Percentiles rank a stretch among this genome's conserved stretches.
Evolutionary conservation across 1,140 invertebrate species (phyloP).

Genomic region (Caligus rogercresseyi): DNA sequence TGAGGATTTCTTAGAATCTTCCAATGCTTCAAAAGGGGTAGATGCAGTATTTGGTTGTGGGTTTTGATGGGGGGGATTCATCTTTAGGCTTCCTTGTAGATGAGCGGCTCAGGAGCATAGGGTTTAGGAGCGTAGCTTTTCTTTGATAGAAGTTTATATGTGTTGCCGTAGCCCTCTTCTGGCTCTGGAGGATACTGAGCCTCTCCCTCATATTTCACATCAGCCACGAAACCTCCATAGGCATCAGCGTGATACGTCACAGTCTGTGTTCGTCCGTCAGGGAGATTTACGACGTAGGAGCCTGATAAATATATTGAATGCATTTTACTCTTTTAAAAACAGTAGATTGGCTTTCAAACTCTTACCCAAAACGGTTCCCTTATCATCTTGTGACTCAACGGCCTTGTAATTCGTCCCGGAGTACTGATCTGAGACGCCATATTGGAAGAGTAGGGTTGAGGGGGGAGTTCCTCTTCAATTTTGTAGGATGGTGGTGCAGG

Average conservation of each 20-base stretch:
- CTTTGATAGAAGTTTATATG: too few relatives aligned
- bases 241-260: slow-evolving; percentile 21
- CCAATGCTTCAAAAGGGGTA: too few relatives aligned
- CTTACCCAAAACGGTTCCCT: slow-evolving; percentile 19
- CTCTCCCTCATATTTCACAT: slow-evolving; percentile 20
- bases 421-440: slow-evolving; percentile 27
- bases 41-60: too few relatives aligned
- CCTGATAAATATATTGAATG: background rate
- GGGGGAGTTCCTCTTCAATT: slow-evolving; percentile 12
- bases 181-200: slow-evolving; percentile 14
- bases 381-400: slow-evolving; percentile 24
- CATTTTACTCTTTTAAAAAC: background rate
- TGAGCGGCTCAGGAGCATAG: too few relatives aligned
- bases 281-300: slow-evolving; percentile 14
- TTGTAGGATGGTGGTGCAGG: slow-evolving; percentile 4
- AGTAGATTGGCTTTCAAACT: background rate
- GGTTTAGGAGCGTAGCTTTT: too few relatives aligned
- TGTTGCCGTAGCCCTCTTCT: background rate
- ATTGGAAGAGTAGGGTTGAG: slow-evolving; percentile 27
- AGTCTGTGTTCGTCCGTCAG: slow-evolving; percentile 22
- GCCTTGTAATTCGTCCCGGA: slow-evolving; percentile 26
- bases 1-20: too few relatives aligned
- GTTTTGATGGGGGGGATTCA: too few relatives aligned
- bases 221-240: slow-evolving; percentile 16
- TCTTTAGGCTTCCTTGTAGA: too few relatives aligned